Conservation (phyloP, 92 coral and sea anemone genomes). For the Bergia sp. region DNA sequence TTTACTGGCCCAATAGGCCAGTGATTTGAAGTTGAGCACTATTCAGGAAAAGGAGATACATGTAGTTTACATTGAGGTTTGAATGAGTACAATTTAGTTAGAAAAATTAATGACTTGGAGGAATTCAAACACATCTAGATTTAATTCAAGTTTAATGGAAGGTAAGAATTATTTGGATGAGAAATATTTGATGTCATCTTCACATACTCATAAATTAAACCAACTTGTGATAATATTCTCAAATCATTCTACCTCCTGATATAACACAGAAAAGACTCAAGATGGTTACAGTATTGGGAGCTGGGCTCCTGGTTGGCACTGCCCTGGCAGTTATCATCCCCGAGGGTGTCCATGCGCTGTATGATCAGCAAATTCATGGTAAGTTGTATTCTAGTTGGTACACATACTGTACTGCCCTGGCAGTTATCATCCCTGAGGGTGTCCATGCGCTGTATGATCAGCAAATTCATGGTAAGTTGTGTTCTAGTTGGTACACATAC, state of each 20-base stretch:
- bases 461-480: slow-evolving; percentile 50
- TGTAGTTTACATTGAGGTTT: too few species aligned
- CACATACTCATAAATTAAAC: too few species aligned
- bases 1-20: too few species aligned
- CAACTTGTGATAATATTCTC: not conserved
- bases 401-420: not conserved
- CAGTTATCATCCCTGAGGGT: slow-evolving; percentile 23
- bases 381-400: not conserved
- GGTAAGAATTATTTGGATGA: too few species aligned
- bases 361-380: slow-evolving; percentile 71
- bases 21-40: too few species aligned
- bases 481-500: not conserved
- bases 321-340: slow-evolving; percentile 99
- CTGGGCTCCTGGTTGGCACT: slow-evolving; percentile 95
- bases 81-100: too few species aligned
- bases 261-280: slow-evolving; percentile 75
- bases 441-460: slow-evolving; percentile 78
- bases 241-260: not conserved
- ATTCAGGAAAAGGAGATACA: too few species aligned
- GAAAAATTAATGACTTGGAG: too few species aligned
- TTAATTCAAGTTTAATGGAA: too few species aligned
- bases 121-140: too few species aligned
- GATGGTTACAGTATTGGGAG: slow-evolving; percentile 95
- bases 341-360: slow-evolving; percentile 93
- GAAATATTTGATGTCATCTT: too few species aligned